Percentiles rank a stretch among this genome's conserved stretches.
These are phyloP conservation scores for Sapajus apella DNA, from an alignment of 2,113 vertebrate genomes.

Conservation along the genomic window DNA sequence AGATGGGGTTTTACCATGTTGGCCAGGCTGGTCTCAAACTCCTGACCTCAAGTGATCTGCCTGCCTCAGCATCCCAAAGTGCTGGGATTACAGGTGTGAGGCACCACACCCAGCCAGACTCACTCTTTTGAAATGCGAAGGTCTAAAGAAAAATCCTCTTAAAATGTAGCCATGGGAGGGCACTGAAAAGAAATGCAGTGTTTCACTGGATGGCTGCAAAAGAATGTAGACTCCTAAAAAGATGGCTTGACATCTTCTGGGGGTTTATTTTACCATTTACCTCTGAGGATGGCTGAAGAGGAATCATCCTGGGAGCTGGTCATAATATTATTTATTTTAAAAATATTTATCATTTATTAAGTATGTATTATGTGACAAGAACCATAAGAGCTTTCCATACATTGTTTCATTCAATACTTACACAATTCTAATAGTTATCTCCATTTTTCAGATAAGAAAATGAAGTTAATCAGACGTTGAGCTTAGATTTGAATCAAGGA, in stretches of 20 bases:
- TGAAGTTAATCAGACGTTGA: conserved; percentile 42
- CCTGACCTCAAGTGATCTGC: too few species aligned
- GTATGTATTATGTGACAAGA: conserved; percentile 55
- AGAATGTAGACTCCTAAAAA: neutral
- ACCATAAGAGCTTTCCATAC: conserved; percentile 52
- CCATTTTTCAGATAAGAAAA: conserved; percentile 47
- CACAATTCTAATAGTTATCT: conserved; percentile 32
- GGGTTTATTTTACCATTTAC: neutral
- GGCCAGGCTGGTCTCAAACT: too few species aligned
- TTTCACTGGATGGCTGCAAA: neutral
- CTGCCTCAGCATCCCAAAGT: too few species aligned
- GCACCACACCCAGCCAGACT: too few species aligned
- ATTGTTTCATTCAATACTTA: conserved; percentile 55
- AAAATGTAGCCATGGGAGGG: neutral
- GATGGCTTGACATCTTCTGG: neutral
- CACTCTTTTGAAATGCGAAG: too few species aligned
- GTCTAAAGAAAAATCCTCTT: neutral
- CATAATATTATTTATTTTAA: conserved; percentile 60
- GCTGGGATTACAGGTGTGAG: too few species aligned
- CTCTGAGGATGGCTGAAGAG: neutral
- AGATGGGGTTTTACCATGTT: too few species aligned
- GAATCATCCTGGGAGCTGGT: conserved; percentile 1
- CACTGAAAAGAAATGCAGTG: neutral
- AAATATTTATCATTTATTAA: conserved; percentile 70
- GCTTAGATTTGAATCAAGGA: conserved; percentile 45